Evolutionary conservation across 92 coral and sea anemone genomes (phyloP), one percentile per base, ranked within the genome.

Genomic region (Siderastrea radians): DNA sequence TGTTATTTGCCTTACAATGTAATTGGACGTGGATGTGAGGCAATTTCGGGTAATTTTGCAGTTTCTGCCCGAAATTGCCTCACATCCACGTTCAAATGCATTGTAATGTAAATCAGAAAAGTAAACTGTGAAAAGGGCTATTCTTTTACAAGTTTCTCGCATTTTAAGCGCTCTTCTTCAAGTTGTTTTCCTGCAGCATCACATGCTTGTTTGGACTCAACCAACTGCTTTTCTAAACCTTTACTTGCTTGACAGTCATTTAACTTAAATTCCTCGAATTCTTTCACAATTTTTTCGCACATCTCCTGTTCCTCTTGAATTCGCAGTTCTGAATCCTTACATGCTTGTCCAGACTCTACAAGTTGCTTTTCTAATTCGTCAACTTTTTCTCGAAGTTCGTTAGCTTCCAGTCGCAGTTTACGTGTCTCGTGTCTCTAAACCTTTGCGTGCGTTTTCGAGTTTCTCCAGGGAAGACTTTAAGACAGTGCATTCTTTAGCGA

Each of bases 91-190:
- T n/a, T n/a, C n/a, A n/a, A n/a, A n/a, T n/a, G n/a, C n/a, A n/a
- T n/a, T n/a, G n/a, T n/a, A n/a, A n/a, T n/a, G n/a, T n/a, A n/a
- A n/a, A n/a, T n/a, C n/a, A n/a, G n/a, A n/a, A n/a, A n/a, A n/a
- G n/a, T n/a, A n/a, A n/a, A n/a, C n/a, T n/a, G n/a, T n/a, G n/a
- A n/a, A n/a, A n/a, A n/a, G n/a, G n/a, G n/a, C n/a, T n/a, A 51
- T 78, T 91, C 91, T 72, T 77, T 80, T 51, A 26, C 86, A 6
- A 90, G 80, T 63, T 74, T 82, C n/a, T 59, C 50, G 15, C 58
- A 26, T 3, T 47, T 46, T 7, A 6, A 70, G 72, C 85, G 79
- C 57, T 59, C 73, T 16, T 49, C 54, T 43, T 78, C 47, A 11
- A 86, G 61, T 15, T 67, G 80, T 55, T 86, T 80, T 72, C 82